phyloP scores from a whole-genome alignment of 2,113 vertebrate species.

The Kobus ellipsiprymnus region DNA sequence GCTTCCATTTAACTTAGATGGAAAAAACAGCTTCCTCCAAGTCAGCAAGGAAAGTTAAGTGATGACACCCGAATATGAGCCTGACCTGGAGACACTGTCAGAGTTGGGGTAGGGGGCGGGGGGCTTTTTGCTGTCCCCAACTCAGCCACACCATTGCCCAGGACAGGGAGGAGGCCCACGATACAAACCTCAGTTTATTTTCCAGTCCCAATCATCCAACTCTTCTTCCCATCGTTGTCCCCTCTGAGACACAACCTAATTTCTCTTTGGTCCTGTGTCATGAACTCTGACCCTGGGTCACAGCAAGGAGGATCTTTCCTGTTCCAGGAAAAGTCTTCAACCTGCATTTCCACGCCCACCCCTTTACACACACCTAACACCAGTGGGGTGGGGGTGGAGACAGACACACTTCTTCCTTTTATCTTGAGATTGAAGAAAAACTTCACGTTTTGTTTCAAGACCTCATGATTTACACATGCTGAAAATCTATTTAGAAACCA shows the following conservation, averaged over 20 bases:
- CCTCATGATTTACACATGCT: background rate
- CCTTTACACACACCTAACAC: background rate
- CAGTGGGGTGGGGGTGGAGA: rapidly evolving
- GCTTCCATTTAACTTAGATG: background rate
- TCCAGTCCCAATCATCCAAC: background rate
- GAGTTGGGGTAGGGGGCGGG: background rate
- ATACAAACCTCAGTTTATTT: background rate
- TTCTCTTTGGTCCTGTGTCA: background rate
- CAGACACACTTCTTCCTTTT: background rate
- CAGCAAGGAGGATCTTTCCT: background rate
- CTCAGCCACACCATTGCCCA: background rate
- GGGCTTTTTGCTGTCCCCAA: background rate
- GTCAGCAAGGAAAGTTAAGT: background rate
- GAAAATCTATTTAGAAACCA: background rate
- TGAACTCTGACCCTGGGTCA: background rate
- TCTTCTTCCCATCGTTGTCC: background rate
- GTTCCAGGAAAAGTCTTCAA: background rate
- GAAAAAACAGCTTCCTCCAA: constrained; percentile 1
- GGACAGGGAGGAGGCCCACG: background rate
- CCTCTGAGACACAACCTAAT: background rate
- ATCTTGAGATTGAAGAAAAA: background rate
- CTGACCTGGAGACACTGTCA: background rate
- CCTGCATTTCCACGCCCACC: background rate
- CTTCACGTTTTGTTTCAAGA: background rate
- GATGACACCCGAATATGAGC: background rate